Evolutionary conservation across 64 coral and sea anemone genomes (phyloP), one percentile per base, ranked within the genome.

Genomic region (Anthopleura sola): DNA sequence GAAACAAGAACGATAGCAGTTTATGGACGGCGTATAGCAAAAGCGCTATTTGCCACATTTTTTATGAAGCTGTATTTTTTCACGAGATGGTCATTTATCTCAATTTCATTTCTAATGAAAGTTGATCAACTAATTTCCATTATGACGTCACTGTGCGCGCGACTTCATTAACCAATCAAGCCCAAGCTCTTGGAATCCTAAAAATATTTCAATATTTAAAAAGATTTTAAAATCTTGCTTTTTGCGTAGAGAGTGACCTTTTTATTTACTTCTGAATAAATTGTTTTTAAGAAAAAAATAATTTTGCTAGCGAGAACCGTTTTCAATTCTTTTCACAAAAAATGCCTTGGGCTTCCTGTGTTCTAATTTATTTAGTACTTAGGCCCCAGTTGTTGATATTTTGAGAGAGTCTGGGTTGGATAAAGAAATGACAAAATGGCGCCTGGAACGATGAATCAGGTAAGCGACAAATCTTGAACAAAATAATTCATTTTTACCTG

Each of bases 371-470:
- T 32, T 32, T 32, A 71, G 58, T 32, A 29, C 58, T 26, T 11
- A 62, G 21, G 58, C 58, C 6, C 24, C n/a, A 58, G 5, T 5
- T 11, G 58, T 11, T 62, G 58, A 1, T 26, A 62, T 26, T n/a
- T 26, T 14, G 28, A 32, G 64, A 32, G 29, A 71, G 66, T 14
- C 66, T 71, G 66, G 10, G 66, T 71, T 71, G 8, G 10, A 36
- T 32, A 71, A 71, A 71, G 78, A 81, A 53, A 44, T 81, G 78
- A 1, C 49, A 90, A 90, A 56, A 90, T 90, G 88, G 88, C 88
- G 88, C 88, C 88, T 90, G 82, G 66, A 26, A 78, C 88, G 24
- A 83, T 51, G 74, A 84, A 60, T 26, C 82, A 90, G 88, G 88
- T 90, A 78, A 69, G 88, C n/a, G 78, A 49, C 2, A 46, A 48